phyloP scores from a whole-genome alignment of 2,113 vertebrate genomes.

The Epinephelus moara region DNA sequence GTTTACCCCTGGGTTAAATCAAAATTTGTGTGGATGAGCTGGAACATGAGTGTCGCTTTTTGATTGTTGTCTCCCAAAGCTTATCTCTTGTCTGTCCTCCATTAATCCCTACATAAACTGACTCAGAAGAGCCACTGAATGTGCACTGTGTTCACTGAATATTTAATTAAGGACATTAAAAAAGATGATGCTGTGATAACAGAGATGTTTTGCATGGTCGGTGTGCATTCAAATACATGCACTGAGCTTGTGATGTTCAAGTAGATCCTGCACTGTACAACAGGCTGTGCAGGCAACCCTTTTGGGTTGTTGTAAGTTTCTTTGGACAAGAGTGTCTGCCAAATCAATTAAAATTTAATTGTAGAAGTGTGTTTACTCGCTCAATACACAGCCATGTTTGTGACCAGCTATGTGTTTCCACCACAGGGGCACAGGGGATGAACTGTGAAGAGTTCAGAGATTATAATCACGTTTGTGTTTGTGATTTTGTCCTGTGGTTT shows the following conservation, averaged over 20 bases:
- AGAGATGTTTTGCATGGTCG: constrained; percentile 10
- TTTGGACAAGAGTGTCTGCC: not conserved
- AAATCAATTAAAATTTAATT: not conserved
- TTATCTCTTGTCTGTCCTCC: not conserved
- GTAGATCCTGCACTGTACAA: too few species aligned
- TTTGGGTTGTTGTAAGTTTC: not conserved
- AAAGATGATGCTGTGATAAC: constrained; percentile 7
- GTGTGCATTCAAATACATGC: not conserved
- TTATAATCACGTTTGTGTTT: constrained; percentile 32
- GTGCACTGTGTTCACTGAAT: constrained; percentile 1
- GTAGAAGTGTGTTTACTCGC: not conserved
- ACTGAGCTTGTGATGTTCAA: not conserved
- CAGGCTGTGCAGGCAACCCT: not conserved
- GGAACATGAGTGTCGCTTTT: not conserved
- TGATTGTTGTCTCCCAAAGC: not conserved
- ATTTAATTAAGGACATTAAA: constrained; percentile 9
- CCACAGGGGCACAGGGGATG: not conserved
- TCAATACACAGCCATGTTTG: not conserved
- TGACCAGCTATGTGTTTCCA: not conserved
- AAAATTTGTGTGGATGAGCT: constrained; percentile 26
- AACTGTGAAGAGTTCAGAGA: constrained; percentile 12
- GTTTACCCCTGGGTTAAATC: constrained; percentile 27
- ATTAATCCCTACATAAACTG: not conserved
- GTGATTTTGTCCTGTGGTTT: constrained; percentile 30
- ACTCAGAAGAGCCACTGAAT: not conserved